These are phyloP conservation scores for Amblyornis subalaris DNA, from an alignment of 2,113 vertebrate genomes.

Conservation along the genomic window DNA sequence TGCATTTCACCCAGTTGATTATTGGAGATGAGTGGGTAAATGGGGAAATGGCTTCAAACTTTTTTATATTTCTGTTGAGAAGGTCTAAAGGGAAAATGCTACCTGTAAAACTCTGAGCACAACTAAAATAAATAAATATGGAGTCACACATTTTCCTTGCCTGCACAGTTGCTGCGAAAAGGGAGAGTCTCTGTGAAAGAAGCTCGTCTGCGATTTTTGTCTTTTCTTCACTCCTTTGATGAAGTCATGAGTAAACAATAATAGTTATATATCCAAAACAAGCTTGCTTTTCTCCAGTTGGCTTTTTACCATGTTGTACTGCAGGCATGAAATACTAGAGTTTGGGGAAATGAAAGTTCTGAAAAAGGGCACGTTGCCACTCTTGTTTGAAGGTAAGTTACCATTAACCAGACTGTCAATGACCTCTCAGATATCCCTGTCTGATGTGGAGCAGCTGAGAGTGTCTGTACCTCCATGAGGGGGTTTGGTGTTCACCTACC, in stretches of 20 bases:
- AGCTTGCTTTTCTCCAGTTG: background rate
- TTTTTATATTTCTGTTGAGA: constrained; percentile 58
- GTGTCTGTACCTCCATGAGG: background rate
- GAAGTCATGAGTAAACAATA: background rate
- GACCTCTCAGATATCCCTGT: background rate
- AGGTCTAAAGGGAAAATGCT: constrained; percentile 57
- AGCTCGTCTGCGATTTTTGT: background rate
- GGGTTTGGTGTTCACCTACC: background rate
- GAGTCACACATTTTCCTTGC: constrained; percentile 12
- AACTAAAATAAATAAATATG: constrained; percentile 36
- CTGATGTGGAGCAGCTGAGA: background rate
- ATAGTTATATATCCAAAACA: background rate
- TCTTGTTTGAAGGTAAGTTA: background rate
- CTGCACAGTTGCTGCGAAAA: background rate
- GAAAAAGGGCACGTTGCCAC: rapidly evolving
- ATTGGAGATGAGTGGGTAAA: background rate
- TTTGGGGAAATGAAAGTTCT: background rate
- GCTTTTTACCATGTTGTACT: background rate
- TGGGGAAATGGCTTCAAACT: constrained; percentile 19
- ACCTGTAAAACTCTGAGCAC: constrained; percentile 60
- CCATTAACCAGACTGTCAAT: background rate
- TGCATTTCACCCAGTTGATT: constrained; percentile 21
- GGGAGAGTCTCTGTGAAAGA: background rate
- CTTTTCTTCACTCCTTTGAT: background rate
- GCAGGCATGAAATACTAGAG: background rate